These are phyloP conservation scores for Diorhabda carinulata DNA, from an alignment of 1,140 invertebrate genomes.

Conservation along the genomic window DNA sequence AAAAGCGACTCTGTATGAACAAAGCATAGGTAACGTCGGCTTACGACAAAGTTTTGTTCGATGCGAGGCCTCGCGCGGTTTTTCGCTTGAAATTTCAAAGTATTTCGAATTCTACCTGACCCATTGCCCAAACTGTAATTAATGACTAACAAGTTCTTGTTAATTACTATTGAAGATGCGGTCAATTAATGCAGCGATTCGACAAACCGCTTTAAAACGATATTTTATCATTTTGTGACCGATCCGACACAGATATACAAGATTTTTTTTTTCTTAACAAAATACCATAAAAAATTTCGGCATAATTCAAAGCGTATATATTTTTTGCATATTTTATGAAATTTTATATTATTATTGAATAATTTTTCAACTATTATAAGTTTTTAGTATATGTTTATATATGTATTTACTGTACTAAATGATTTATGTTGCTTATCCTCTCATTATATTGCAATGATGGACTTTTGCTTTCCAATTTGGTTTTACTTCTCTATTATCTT, in stretches of 20 bases:
- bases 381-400: no score
- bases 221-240: slow-evolving; percentile 38
- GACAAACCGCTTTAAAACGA: slow-evolving; percentile 39
- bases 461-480: no score
- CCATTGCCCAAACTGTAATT: slow-evolving; percentile 33
- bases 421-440: no score
- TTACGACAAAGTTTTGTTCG: neutral
- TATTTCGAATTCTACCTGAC: slow-evolving; percentile 27
- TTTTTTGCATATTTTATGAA: no score
- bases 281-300: slow-evolving; percentile 32
- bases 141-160: slow-evolving; percentile 43
- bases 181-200: slow-evolving; percentile 41
- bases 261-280: slow-evolving; percentile 39
- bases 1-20: no score
- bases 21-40: no score
- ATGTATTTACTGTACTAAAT: no score
- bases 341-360: no score
- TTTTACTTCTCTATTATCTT: no score
- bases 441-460: no score
- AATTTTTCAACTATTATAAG: no score
- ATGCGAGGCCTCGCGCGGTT: neutral
- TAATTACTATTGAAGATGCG: slow-evolving; percentile 41
- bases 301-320: neutral
- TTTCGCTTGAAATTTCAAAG: slow-evolving; percentile 8
- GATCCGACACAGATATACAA: slow-evolving; percentile 21